These are phyloP conservation scores for Apotomis betuletana DNA, from an alignment of 2,888 invertebrate genomes.

Conservation along the genomic window DNA sequence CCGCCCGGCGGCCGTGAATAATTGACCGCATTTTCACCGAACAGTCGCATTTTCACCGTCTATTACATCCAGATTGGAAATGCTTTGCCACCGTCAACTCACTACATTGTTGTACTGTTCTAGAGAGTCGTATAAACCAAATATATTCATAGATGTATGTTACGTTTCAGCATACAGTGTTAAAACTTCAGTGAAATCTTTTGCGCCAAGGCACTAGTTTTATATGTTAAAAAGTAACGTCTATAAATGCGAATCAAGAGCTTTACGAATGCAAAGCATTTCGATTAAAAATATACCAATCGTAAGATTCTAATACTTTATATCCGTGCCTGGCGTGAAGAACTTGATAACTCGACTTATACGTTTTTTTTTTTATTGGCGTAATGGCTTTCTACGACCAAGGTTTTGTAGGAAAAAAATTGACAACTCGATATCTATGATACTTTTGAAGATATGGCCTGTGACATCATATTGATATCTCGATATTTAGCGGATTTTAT, in stretches of 20 bases:
- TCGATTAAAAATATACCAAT: neutral
- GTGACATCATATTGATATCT: too few species aligned
- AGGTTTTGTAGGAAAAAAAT: too few species aligned
- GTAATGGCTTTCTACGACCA: too few species aligned
- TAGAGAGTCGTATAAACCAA: neutral
- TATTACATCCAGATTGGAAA: conserved; percentile 29
- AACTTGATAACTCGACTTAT: too few species aligned
- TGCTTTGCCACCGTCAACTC: conserved; percentile 15
- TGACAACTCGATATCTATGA: too few species aligned
- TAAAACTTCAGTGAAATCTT: neutral
- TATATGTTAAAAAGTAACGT: neutral
- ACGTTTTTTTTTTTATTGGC: too few species aligned
- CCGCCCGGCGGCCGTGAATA: neutral
- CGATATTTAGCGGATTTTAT: too few species aligned
- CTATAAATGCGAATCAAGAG: neutral
- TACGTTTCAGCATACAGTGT: neutral
- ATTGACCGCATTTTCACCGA: conserved; percentile 2
- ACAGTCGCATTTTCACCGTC: conserved; percentile 25
- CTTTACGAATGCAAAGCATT: neutral
- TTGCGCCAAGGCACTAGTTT: neutral
- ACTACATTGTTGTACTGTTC: neutral
- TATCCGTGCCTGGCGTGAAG: too few species aligned
- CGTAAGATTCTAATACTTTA: too few species aligned
- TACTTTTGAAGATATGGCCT: too few species aligned
- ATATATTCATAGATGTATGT: neutral